These are phyloP conservation scores for Microtus ochrogaster DNA, from an alignment of 2,113 vertebrate genomes.

Conservation along the genomic window DNA sequence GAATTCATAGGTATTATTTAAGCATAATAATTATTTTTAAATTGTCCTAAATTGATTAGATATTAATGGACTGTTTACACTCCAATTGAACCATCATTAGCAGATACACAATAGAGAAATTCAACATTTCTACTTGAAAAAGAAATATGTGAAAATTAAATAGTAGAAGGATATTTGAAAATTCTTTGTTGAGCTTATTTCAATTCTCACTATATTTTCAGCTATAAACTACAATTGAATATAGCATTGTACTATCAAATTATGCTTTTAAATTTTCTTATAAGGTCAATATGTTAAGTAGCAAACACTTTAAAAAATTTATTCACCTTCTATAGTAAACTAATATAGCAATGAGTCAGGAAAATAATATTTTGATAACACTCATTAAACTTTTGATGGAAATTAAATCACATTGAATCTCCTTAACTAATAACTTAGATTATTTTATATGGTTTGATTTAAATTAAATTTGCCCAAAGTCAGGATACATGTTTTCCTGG, in stretches of 20 bases:
- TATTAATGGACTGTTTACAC: not conserved
- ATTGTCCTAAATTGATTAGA: not conserved
- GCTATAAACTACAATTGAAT: not conserved
- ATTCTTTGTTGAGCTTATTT: constrained; percentile 6
- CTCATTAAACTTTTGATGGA: not conserved
- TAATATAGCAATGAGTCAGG: not conserved
- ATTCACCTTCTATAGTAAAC: not conserved
- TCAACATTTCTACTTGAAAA: not conserved
- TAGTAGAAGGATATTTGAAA: not conserved
- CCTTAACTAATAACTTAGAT: constrained; percentile 40
- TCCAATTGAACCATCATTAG: not conserved
- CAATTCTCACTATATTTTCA: not conserved
- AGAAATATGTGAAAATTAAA: not conserved
- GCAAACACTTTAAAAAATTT: not conserved
- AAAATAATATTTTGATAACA: not conserved
- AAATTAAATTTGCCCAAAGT: constrained; percentile 13
- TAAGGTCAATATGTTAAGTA: not conserved
- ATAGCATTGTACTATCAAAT: not conserved
- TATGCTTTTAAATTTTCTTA: not conserved
- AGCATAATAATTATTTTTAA: not conserved
- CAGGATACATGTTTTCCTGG: constrained; percentile 3
- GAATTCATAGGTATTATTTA: constrained; percentile 26
- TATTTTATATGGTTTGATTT: constrained; percentile 19
- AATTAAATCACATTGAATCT: constrained; percentile 33
- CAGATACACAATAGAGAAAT: not conserved